These are phyloP conservation scores for Strigops habroptila DNA, from an alignment of 2,113 vertebrate genomes.

Conservation along the genomic window DNA sequence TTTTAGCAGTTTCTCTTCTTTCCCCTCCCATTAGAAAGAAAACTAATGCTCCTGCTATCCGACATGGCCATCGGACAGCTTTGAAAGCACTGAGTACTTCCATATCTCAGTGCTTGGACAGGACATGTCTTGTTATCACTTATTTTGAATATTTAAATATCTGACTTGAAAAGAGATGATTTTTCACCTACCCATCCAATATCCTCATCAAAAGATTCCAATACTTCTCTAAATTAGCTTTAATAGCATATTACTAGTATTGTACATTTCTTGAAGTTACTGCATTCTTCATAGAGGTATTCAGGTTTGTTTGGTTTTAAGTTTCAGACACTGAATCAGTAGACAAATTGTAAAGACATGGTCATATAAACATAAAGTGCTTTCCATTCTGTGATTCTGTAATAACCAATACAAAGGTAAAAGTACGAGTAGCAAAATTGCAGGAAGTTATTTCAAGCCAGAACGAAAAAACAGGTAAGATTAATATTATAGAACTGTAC, in stretches of 20 bases:
- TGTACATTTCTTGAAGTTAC: neutral
- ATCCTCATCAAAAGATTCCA: neutral
- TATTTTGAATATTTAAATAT: neutral
- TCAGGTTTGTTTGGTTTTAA: neutral
- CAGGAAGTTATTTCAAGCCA: neutral
- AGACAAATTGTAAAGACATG: neutral
- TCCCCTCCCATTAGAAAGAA: neutral
- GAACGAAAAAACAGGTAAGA: neutral
- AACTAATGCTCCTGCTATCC: neutral
- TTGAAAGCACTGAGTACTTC: neutral
- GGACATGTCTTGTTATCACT: neutral
- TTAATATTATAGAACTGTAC: neutral
- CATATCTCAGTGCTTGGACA: neutral
- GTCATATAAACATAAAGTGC: neutral
- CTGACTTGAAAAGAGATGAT: neutral
- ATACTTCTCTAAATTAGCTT: neutral
- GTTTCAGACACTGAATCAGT: neutral
- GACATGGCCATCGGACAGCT: neutral
- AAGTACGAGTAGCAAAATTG: neutral
- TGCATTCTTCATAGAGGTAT: neutral
- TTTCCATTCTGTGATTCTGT: neutral
- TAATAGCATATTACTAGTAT: neutral
- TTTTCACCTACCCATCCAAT: neutral
- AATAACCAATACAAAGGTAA: neutral
- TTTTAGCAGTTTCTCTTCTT: neutral